Evolutionary conservation across 2,797 vertebrate genomes (phyloP).

Genomic region (Macrochelys suwanniensis): DNA sequence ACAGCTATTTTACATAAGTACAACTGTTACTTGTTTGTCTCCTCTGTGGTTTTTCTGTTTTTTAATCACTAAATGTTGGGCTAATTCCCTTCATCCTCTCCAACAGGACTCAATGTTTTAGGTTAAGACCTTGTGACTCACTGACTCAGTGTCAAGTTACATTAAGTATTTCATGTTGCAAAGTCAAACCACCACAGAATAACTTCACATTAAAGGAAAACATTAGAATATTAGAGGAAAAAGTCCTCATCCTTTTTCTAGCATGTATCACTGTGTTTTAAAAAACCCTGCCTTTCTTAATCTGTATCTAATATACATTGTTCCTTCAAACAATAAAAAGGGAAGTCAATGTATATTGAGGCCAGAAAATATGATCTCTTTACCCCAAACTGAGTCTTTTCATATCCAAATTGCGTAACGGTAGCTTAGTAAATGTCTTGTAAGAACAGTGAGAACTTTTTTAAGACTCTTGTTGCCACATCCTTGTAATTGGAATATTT

Average conservation of each 20-base stretch:
- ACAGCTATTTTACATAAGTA: conserved; percentile 53
- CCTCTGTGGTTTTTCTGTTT: not conserved
- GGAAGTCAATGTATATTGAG: not conserved
- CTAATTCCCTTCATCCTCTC: conserved; percentile 8
- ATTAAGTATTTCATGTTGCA: not conserved
- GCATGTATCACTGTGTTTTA: not conserved
- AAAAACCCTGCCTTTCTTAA: not conserved
- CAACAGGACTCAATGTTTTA: not conserved
- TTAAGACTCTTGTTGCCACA: not conserved
- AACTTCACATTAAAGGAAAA: not conserved
- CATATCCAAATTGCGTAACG: not conserved
- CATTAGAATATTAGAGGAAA: not conserved
- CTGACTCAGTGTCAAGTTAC: not conserved
- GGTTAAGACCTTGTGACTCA: conserved; percentile 28
- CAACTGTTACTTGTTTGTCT: conserved; percentile 20
- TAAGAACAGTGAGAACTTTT: not conserved
- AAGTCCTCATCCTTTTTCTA: not conserved
- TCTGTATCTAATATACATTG: not conserved
- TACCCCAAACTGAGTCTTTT: not conserved
- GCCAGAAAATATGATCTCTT: not conserved
- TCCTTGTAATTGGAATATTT: not conserved
- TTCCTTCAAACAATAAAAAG: not conserved
- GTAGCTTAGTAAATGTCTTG: conserved; percentile 12
- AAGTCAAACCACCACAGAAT: conserved; percentile 12
- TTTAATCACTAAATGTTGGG: conserved; percentile 25